Conservation (phyloP, 2,888 invertebrate species). For the Amblyjoppa proteus region DNA sequence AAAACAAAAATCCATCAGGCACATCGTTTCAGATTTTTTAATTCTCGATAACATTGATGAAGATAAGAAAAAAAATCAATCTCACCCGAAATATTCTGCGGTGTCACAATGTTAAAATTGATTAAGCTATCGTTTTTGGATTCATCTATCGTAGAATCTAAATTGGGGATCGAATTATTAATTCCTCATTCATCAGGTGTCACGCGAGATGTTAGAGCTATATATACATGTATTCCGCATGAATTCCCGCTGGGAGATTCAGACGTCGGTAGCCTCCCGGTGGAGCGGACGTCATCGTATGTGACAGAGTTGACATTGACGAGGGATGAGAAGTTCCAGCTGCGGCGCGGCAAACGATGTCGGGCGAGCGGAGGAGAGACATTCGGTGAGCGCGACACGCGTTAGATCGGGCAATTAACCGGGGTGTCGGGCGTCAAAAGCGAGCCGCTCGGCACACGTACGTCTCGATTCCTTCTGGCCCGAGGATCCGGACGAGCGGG, state of each 20-base stretch:
- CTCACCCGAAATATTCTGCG: not conserved
- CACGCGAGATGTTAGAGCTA: not conserved
- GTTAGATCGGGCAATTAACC: constrained; percentile 67
- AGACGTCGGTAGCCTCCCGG: constrained; percentile 44
- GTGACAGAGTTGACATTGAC: constrained; percentile 62
- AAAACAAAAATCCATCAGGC: too few species aligned
- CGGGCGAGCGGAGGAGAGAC: constrained; percentile 29
- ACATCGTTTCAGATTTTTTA: too few species aligned
- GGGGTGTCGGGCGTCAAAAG: constrained; percentile 69
- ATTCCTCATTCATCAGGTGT: not conserved
- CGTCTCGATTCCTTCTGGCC: constrained; percentile 39
- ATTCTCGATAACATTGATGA: too few species aligned
- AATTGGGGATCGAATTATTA: not conserved
- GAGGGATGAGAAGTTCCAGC: constrained; percentile 62
- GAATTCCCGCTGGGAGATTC: constrained; percentile 32
- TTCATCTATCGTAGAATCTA: not conserved
- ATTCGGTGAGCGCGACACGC: constrained; percentile 58
- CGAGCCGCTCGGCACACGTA: constrained; percentile 40
- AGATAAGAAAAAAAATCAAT: too few species aligned
- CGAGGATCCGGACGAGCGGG: constrained; percentile 42
- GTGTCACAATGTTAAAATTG: not conserved
- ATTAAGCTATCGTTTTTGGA: not conserved
- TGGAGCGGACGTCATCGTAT: constrained; percentile 47
- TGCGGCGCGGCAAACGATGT: constrained; percentile 48
- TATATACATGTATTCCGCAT: constrained; percentile 4